Evolutionary conservation across 2,888 invertebrate species (phyloP).

Genomic region (Actias luna): DNA sequence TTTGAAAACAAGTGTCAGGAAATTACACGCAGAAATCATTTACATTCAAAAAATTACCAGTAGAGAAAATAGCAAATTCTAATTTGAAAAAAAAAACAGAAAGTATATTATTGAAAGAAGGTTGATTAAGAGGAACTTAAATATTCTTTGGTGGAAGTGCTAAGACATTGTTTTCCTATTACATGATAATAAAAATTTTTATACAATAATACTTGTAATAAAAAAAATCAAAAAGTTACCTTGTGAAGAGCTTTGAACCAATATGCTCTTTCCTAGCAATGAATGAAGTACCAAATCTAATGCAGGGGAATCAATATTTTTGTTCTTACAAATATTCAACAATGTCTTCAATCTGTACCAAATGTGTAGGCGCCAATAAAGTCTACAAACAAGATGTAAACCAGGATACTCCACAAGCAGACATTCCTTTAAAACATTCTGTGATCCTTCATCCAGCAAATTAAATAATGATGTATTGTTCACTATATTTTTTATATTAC

Average conservation of each 20-base stretch:
- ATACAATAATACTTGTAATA: no score
- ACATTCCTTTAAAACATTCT: conserved; percentile 22
- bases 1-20: no score
- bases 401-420: conserved; percentile 46
- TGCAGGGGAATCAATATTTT: conserved; percentile 22
- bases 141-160: no score
- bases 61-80: no score
- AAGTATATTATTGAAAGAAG: no score
- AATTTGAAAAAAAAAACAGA: no score
- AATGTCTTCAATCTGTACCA: conserved; percentile 57
- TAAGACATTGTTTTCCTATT: no score
- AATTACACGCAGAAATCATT: background rate
- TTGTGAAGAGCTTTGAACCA: conserved; percentile 28
- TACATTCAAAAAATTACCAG: no score
- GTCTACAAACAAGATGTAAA: conserved; percentile 55
- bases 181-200: no score
- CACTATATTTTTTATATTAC: background rate
- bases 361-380: conserved; percentile 61
- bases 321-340: conserved; percentile 35
- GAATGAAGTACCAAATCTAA: conserved; percentile 41
- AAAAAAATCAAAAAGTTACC: background rate
- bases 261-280: conserved; percentile 44
- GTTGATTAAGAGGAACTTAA: no score
- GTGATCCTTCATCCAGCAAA: conserved; percentile 7
- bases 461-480: background rate